Base-by-base conservation (phyloP, 2,113 vertebrate genomes). In the Naja naja region DNA sequence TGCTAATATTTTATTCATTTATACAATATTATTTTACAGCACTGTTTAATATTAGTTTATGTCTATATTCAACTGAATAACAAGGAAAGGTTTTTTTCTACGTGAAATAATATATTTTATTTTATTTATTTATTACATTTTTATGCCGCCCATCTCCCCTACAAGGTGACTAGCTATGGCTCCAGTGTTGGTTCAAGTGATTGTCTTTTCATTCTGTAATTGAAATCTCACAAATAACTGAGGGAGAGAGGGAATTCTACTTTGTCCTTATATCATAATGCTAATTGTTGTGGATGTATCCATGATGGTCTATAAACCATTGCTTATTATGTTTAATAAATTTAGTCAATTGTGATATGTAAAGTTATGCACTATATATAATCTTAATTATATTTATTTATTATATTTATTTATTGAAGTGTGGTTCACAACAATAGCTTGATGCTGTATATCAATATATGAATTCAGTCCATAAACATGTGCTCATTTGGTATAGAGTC, bases 161-260 rank as follows among this genome's bases (percentile, higher is more conserved):
- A 30, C 56, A 60, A 27, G 25, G 56, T 60, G 56, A 60, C 94
- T 91, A 92, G 91, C 94, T 10, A 12, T 56, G 52, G 34, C n/a
- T 53, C 11, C 58, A 34, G 20, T 49, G 5, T 23, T 4, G 1
- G 20, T 56, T 56, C 20, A 22, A 56, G 20, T 56, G 55, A 56
- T 6, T 56, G 55, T 56, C 4, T 22, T 39, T 49, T 49, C 56
- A 18, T 89, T 56, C 27, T 85, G 34, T 74, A 74, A 81, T 16
- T n/a, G 18, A 39, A 47, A 49, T 11, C 55, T 87, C 30, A 4
- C 12, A 87, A 58, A 52, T 85, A 87, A 81, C 27, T 8, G 52
- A n/a, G 5, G 18, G 8, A 69, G 22, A 52, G 22, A 85, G 1
- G 14, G 39, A 54, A 54, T 20, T 34, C 18, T 23, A 18, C 25